Evolutionary conservation across 2,797 vertebrate species (phyloP), one percentile per base, ranked within the genome.

Genomic region (Oceanodroma leucorhoa): DNA sequence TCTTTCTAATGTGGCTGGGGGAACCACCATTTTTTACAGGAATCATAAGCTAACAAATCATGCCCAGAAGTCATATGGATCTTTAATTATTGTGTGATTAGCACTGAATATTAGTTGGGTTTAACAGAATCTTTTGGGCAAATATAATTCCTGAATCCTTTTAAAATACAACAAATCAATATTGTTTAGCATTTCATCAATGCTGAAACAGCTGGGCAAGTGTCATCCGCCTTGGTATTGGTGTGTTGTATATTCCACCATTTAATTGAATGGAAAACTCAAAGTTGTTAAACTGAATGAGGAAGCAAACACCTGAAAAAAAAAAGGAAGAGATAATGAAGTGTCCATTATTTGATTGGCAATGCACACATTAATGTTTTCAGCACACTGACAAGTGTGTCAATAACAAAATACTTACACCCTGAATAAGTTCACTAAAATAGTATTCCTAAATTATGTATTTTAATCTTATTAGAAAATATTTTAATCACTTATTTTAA

Each of bases 1-100:
- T 92, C 76, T 85, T 92, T 85, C 72, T 93, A 89, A 91, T 54
- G 50, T 91, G 82, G 81, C 50, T 94, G 40, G 61, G 83, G 69
- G 20, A 95, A 34, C 54, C 30, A 72, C 78, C 58, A 87, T 87
- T 95, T 91, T 91, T 95, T 89, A 93, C 41, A 85, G 57, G 57
- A 67, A 73, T 70, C 41, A 14, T 64, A 87, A 80, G 71, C 45
- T 89, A 93, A 83, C 17, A 92, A 76, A 75, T 83, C 67, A 80
- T 54, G 17, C 17, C 60, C 57, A 60, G n/a, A 45, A 80, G 53
- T 83, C 62, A 83, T 60, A 73, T 14, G 34, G 61, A 54, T 77
- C 21, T 90, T 82, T 93, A 92, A 90, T 95, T 93, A 75, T 43
- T 78, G 30, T n/a, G 24, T 67, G n/a, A 94, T 93, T 80, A 95